Base-by-base conservation (phyloP, 1,140 invertebrate species). In the Medauroidea extradentata region DNA sequence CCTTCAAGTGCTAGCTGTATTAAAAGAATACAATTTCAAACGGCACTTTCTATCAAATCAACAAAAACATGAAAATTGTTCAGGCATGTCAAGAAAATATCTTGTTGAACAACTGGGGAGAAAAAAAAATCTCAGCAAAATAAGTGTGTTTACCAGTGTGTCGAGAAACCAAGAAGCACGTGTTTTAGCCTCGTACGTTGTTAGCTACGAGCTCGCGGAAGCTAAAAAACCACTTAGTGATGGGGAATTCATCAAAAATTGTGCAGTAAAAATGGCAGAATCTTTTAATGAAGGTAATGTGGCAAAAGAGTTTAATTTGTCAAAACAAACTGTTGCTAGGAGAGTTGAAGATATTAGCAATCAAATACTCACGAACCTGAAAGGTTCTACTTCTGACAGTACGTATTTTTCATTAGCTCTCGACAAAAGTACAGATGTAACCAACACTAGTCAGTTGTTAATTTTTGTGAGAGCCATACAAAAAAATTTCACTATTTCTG, bases 241-340 rank as follows among this genome's bases (percentile, higher is more conserved):
- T 49, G 46, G 46, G 21, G 19, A 49, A 49, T 49, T 49, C 21
- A 46, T 46, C 23, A 46, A 46, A 23, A 46, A 46, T 14, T 46
- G 43, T 46, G 43, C 43, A 23, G 43, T 49, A 49, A 49, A 24
- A 25, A 49, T 49, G 19, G 46, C 46, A 49, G 46, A 49, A 49
- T 21, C 46, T 21, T 49, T 11, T 25, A 49, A 49, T 46, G 43
- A 46, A 46, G 23, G 23, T 49, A 49, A 49, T 8, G 46, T 49
- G 25, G 46, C 21, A 49, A 49, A 49, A 14, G 25, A 49, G 25
- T 49, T 49, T 49, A 21, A 49, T 24, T 25, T 49, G 21, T 49
- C 46, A 49, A 49, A 49, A 49, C 19, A 49, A 25, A 49, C 46
- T 49, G 46, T 49, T 49, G 18, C 46, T 49, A 49, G 46, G 46